phyloP scores from a whole-genome alignment of 2,113 vertebrate species.

The Aptenodytes forsteri region DNA sequence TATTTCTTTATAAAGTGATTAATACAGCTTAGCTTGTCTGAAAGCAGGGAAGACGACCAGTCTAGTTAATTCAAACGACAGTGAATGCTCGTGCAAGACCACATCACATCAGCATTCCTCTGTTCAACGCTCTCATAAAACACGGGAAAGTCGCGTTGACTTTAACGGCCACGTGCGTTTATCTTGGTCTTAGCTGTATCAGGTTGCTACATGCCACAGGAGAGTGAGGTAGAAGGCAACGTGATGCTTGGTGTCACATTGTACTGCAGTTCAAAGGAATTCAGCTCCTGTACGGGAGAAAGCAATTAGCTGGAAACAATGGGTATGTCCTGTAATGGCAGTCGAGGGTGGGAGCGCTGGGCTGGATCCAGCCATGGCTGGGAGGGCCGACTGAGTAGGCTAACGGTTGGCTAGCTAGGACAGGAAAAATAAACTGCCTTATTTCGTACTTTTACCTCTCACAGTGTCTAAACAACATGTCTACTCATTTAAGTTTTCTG shows the following conservation, averaged over 20 bases:
- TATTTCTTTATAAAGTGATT: neutral
- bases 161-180: neutral
- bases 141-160: neutral
- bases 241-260: constrained; percentile 25
- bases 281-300: neutral
- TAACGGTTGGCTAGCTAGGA: neutral
- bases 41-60: neutral
- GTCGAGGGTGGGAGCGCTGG: neutral
- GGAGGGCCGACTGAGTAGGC: neutral
- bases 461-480: neutral
- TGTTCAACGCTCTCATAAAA: neutral
- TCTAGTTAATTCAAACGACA: neutral
- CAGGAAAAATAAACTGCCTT: neutral
- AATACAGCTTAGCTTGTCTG: neutral
- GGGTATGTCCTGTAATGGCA: neutral
- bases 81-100: neutral
- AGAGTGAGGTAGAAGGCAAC: neutral
- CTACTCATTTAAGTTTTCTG: neutral
- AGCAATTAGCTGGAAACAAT: constrained; percentile 13
- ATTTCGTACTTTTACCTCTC: neutral
- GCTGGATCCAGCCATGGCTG: neutral
- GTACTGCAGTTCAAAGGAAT: constrained; percentile 1
- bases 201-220: neutral
- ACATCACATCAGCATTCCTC: neutral
- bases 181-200: neutral